Evolutionary conservation across 2,113 vertebrate species (phyloP).

Genomic region (Phalacrocorax brasilianus): DNA sequence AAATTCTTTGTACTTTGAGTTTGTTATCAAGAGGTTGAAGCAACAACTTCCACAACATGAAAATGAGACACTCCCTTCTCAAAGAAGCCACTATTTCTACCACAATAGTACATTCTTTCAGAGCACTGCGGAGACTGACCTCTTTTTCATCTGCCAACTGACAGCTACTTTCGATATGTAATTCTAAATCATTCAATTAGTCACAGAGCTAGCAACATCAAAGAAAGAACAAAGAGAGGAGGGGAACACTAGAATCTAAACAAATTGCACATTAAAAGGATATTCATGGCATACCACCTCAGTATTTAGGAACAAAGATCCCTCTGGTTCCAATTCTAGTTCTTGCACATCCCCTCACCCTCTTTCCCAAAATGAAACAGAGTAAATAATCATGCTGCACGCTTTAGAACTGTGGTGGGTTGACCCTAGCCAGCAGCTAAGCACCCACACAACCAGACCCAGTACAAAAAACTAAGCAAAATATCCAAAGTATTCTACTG

Average conservation of each 20-base stretch:
- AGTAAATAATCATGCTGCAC: neutral
- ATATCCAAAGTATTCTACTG: neutral
- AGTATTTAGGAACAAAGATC: neutral
- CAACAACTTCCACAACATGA: neutral
- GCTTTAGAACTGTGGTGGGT: neutral
- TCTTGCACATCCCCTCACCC: neutral
- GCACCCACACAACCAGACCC: neutral
- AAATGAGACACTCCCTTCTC: neutral
- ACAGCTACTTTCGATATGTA: neutral
- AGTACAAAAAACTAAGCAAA: neutral
- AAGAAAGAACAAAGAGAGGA: neutral
- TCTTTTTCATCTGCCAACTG: conserved; percentile 10
- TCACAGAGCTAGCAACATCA: neutral
- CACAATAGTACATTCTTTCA: neutral
- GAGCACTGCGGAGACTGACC: neutral
- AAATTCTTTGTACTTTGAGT: neutral
- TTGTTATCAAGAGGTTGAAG: neutral
- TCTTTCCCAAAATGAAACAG: neutral
- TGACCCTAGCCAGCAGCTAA: neutral
- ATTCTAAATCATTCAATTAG: neutral
- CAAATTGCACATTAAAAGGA: neutral
- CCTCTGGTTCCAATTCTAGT: neutral
- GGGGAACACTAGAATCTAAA: neutral
- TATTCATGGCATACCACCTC: neutral
- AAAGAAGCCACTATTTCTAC: conserved; percentile 22